A percentile compares a stretch with the other conserved stretches of the same genome.
Evolutionary conservation across 2,797 vertebrate genomes (phyloP).

Genomic region (Gadopsis marmoratus): DNA sequence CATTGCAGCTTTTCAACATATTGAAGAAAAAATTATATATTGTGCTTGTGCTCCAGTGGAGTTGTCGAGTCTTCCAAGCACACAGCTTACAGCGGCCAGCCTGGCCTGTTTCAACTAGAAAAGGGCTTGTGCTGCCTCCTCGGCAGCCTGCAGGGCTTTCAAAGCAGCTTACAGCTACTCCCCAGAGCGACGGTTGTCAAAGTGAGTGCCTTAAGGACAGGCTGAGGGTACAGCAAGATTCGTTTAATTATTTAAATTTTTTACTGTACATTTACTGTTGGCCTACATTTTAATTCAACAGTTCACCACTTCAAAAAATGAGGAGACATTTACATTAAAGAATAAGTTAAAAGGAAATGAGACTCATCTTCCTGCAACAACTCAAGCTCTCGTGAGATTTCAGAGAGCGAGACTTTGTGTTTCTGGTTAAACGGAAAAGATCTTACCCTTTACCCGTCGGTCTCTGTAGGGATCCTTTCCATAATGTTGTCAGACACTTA

Average conservation of each 20-base stretch:
- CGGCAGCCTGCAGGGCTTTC: not conserved
- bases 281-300: not conserved
- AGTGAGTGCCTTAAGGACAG: not conserved
- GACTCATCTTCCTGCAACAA: too few species aligned
- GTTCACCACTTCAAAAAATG: not conserved
- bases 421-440: too few species aligned
- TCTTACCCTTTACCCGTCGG: too few species aligned
- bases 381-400: too few species aligned
- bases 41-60: not conserved
- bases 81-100: conserved; percentile 6
- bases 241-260: not conserved
- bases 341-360: not conserved
- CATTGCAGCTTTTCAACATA: not conserved
- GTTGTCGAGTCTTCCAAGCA: not conserved
- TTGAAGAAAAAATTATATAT: not conserved
- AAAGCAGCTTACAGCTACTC: conserved; percentile 14
- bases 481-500: too few species aligned
- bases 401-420: too few species aligned
- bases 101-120: not conserved
- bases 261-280: not conserved
- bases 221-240: not conserved
- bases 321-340: not conserved
- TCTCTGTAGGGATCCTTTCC: too few species aligned
- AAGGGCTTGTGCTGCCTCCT: conserved; percentile 15
- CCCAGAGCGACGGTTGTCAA: not conserved